phyloP scores from a whole-genome alignment of 30 jellyfish, hydroid and myxozoan species.

The Sanderia malayensis region DNA sequence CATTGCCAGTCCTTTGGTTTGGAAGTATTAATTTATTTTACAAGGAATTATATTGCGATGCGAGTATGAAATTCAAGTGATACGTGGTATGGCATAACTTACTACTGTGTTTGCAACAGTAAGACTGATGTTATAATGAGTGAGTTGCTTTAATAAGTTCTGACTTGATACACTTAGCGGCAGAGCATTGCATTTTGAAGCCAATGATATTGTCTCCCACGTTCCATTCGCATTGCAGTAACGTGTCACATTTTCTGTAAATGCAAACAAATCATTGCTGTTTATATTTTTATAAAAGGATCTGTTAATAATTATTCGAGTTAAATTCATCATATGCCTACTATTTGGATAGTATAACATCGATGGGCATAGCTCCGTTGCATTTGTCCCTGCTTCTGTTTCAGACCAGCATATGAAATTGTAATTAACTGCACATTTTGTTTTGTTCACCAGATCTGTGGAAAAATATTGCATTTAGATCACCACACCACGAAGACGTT shows the following conservation, averaged over 20 bases:
- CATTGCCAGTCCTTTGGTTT: too few species aligned
- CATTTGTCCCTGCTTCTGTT: slow-evolving; percentile 18
- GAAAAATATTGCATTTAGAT: too few species aligned
- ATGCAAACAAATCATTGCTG: too few species aligned
- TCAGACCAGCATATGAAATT: slow-evolving; percentile 50
- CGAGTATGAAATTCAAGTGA: too few species aligned
- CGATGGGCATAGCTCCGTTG: slow-evolving; percentile 28
- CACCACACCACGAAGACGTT: background rate
- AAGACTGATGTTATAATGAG: slow-evolving; percentile 18
- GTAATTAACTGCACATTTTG: slow-evolving; percentile 26
- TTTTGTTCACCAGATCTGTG: slow-evolving; percentile 20
- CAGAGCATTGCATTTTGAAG: slow-evolving; percentile 18
- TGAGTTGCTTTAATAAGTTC: slow-evolving; percentile 34
- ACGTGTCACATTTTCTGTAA: slow-evolving; percentile 40
- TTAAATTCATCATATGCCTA: too few species aligned
- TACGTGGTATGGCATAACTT: too few species aligned
- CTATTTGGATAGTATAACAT: slow-evolving; percentile 37
- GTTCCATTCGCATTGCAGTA: slow-evolving; percentile 46
- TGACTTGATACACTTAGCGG: slow-evolving; percentile 22
- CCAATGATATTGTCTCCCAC: slow-evolving; percentile 20
- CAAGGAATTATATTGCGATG: too few species aligned
- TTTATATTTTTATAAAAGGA: too few species aligned
- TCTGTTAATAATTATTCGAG: too few species aligned
- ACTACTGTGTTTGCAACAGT: background rate
- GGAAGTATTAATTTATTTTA: too few species aligned